Evolutionary conservation across 2,797 vertebrate genomes (phyloP).

Genomic region (Glyptemys insculpta): DNA sequence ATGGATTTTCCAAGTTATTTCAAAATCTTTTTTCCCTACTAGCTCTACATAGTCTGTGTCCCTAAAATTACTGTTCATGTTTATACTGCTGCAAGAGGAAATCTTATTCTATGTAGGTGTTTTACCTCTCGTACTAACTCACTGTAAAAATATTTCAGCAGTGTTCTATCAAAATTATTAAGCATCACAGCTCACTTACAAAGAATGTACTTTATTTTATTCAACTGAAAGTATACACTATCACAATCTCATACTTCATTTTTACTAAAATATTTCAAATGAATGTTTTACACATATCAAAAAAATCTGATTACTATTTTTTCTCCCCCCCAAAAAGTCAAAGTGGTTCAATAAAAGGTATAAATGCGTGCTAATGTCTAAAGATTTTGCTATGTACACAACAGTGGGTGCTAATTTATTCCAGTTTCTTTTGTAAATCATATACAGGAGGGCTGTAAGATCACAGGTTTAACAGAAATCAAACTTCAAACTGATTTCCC

Average conservation of each 20-base stretch:
- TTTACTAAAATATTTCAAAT: constrained; percentile 88
- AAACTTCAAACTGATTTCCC: constrained; percentile 79
- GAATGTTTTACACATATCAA: constrained; percentile 86
- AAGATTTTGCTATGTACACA: constrained; percentile 81
- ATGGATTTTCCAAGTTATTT: background rate
- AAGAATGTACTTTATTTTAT: constrained; percentile 87
- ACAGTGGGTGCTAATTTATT: constrained; percentile 72
- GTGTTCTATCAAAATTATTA: background rate
- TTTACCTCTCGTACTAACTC: background rate
- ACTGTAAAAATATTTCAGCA: background rate
- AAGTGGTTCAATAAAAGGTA: constrained; percentile 82
- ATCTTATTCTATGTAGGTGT: background rate
- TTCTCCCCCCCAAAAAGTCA: constrained; percentile 70
- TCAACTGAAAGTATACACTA: constrained; percentile 88
- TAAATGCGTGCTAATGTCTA: constrained; percentile 84
- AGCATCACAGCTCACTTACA: constrained; percentile 68
- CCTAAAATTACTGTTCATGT: background rate
- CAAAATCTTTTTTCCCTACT: background rate
- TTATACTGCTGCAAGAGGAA: background rate
- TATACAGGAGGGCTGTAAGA: constrained; percentile 74
- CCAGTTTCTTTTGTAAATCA: constrained; percentile 76
- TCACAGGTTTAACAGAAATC: constrained; percentile 83
- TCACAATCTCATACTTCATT: constrained; percentile 82
- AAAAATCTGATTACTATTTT: constrained; percentile 79
- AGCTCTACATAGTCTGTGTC: background rate